These are phyloP conservation scores for Sinocyclocheilus rhinocerous DNA, from an alignment of 2,113 vertebrate genomes.

Conservation along the genomic window DNA sequence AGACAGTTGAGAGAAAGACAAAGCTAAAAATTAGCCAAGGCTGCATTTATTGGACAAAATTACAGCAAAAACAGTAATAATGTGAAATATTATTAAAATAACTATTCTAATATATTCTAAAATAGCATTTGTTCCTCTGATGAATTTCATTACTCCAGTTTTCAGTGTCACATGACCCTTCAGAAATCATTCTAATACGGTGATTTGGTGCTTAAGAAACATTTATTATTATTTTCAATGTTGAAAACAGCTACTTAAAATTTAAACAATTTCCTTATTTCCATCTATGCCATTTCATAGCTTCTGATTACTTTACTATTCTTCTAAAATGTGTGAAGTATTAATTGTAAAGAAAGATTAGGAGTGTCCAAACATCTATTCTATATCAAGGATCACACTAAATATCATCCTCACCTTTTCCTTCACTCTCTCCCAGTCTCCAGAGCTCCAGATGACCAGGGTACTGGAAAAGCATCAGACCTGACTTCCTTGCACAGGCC, in stretches of 20 bases:
- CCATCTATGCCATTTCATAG: neutral
- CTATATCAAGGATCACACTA: neutral
- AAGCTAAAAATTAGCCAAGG: neutral
- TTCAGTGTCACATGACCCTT: neutral
- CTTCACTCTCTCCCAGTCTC: conserved; percentile 85
- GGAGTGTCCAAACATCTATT: neutral
- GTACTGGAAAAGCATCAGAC: conserved; percentile 93
- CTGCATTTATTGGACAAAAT: conserved; percentile 58
- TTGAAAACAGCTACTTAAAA: neutral
- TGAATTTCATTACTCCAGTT: neutral
- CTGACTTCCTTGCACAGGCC: conserved; percentile 85
- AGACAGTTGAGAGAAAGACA: too few relatives aligned
- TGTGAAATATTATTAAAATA: conserved; percentile 55
- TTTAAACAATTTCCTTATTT: neutral
- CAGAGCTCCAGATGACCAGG: conserved; percentile 90
- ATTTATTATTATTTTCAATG: too few relatives aligned
- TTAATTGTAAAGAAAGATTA: neutral
- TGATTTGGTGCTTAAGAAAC: neutral
- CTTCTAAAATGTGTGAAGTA: neutral
- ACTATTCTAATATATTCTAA: neutral
- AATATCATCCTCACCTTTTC: conserved; percentile 74
- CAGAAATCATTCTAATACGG: neutral
- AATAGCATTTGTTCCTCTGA: neutral
- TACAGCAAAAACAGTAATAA: neutral
- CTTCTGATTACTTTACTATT: neutral